Percentiles rank a stretch among this genome's conserved stretches.
Conservation (phyloP, 1,140 invertebrate species). For the Cydia splendana region DNA sequence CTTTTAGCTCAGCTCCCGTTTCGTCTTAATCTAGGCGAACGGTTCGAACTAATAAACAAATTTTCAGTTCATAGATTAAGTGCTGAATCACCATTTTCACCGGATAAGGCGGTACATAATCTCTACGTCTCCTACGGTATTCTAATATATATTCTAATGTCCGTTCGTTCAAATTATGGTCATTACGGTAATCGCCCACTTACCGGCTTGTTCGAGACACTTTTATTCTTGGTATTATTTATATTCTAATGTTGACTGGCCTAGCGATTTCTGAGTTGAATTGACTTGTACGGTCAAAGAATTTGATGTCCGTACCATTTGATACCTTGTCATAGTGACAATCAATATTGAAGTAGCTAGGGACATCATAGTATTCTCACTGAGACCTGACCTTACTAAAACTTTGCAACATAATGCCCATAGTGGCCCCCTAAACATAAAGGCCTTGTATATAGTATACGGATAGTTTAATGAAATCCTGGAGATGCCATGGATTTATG, state of each 20-base stretch:
- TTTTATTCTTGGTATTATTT: slow-evolving; percentile 4
- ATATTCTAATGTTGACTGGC: not conserved
- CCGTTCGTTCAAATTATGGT: slow-evolving; percentile 20
- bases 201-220: not conserved
- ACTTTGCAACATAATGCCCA: too few relatives aligned
- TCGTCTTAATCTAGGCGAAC: not conserved
- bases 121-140: not conserved
- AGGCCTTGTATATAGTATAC: too few relatives aligned
- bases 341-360: too few relatives aligned
- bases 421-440: too few relatives aligned
- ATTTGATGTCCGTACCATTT: too few relatives aligned
- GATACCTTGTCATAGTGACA: too few relatives aligned
- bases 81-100: not conserved
- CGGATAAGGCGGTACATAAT: not conserved
- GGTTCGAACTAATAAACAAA: not conserved
- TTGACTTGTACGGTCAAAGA: not conserved
- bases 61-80: not conserved
- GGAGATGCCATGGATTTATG: too few relatives aligned
- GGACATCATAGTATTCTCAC: too few relatives aligned
- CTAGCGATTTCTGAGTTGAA: not conserved
- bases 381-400: too few relatives aligned
- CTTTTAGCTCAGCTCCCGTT: too few relatives aligned
- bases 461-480: too few relatives aligned
- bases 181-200: slow-evolving; percentile 23
- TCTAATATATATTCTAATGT: not conserved